Percentiles rank a stretch among this genome's conserved stretches.
These are phyloP conservation scores for Synergus umbraculus DNA, from an alignment of 2,888 invertebrate genomes.

Conservation along the genomic window DNA sequence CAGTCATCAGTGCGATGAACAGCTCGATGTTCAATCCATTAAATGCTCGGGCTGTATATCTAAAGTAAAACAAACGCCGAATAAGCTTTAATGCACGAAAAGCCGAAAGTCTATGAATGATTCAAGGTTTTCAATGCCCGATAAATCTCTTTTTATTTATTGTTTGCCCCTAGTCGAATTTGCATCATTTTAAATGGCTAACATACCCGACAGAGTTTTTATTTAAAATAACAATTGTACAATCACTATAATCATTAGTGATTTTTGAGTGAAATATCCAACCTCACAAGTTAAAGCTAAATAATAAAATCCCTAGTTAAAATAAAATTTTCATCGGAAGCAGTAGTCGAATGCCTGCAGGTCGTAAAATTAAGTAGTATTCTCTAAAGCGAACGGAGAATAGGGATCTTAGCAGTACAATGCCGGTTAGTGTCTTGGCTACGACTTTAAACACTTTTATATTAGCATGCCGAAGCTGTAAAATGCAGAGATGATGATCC, in stretches of 20 bases:
- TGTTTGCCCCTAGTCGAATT: not conserved
- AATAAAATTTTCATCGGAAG: not conserved
- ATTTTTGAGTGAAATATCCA: too few species aligned
- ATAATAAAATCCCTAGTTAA: not conserved
- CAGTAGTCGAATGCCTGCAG: slow-evolving; percentile 41
- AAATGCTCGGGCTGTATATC: slow-evolving; percentile 54
- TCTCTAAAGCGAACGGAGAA: slow-evolving; percentile 53
- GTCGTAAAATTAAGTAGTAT: slow-evolving; percentile 68
- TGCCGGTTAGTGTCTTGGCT: slow-evolving; percentile 46
- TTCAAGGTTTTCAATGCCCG: not conserved
- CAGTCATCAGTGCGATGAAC: slow-evolving; percentile 60
- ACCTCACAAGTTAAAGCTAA: too few species aligned
- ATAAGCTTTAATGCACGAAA: slow-evolving; percentile 6
- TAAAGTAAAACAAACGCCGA: not conserved
- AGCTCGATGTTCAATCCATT: slow-evolving; percentile 66
- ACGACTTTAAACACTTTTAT: slow-evolving; percentile 64
- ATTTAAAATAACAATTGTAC: too few species aligned
- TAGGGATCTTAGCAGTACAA: slow-evolving; percentile 45
- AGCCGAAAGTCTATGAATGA: slow-evolving; percentile 6
- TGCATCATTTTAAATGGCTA: too few species aligned
- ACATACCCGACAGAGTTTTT: not conserved
- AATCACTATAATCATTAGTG: not conserved
- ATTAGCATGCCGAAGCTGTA: slow-evolving; percentile 55
- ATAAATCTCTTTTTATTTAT: not conserved
- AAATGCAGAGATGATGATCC: slow-evolving; percentile 60